Evolutionary conservation across 2,888 invertebrate genomes (phyloP).

Genomic region (Drosophila picticornis): DNA sequence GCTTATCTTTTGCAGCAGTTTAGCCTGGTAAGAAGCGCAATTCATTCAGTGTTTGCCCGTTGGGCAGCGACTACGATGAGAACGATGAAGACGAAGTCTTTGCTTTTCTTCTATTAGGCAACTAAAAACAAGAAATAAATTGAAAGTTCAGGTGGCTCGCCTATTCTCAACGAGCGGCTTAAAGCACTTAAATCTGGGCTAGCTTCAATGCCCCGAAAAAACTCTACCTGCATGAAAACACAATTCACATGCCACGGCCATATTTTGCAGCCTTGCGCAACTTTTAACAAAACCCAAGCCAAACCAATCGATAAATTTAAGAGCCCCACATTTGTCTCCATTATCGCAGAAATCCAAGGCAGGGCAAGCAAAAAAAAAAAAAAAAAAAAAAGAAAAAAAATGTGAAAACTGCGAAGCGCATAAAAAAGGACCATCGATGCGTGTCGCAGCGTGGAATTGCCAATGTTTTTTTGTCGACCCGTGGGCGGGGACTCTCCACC

Average conservation of each 20-base stretch:
- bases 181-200: slow-evolving; percentile 49
- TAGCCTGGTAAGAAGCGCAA: slow-evolving; percentile 44
- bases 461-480: slow-evolving; percentile 42
- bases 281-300: slow-evolving; percentile 48
- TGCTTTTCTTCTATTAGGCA: slow-evolving; percentile 68
- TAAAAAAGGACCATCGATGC: slow-evolving; percentile 75
- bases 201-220: neutral
- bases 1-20: slow-evolving; percentile 61
- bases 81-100: slow-evolving; percentile 12
- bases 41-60: slow-evolving; percentile 58
- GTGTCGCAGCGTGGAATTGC: slow-evolving; percentile 64
- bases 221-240: slow-evolving; percentile 54
- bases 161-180: slow-evolving; percentile 39
- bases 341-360: slow-evolving; percentile 79
- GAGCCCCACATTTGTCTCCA: slow-evolving; percentile 79
- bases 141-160: slow-evolving; percentile 68
- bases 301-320: slow-evolving; percentile 79
- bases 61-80: slow-evolving; percentile 10
- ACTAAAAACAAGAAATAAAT: slow-evolving; percentile 70
- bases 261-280: slow-evolving; percentile 60
- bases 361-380: slow-evolving; percentile 1
- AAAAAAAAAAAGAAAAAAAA: slow-evolving; percentile 10
- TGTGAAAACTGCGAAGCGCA: slow-evolving; percentile 71
- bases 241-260: slow-evolving; percentile 61
- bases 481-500: slow-evolving; percentile 31